Evolutionary conservation across 2,113 vertebrate genomes (phyloP), one percentile per base, ranked within the genome.

Genomic region (Eublepharis macularius): DNA sequence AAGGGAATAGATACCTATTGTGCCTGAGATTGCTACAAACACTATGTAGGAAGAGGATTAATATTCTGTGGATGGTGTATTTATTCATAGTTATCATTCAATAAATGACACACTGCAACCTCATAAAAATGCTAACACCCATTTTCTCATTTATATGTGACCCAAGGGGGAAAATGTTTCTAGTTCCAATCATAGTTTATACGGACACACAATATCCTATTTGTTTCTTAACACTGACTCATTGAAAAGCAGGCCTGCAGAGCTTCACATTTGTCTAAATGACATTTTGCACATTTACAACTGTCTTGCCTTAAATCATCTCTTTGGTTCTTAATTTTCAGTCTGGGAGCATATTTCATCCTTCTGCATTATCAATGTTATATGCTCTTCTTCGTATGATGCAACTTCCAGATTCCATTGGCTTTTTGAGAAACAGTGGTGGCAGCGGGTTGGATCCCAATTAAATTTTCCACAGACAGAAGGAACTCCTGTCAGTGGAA

Each of bases 31-130:
- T 1, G 0, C 85, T 92, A 82, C 49, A 49, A 91, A 83, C 68
- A 74, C 79, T 47, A 93, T 49, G 69, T 51, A 87, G 69, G 66
- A 88, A 60, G n/a, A 87, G 74, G 77, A 93, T 94, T 94, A 91
- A 92, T 88, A 92, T 91, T 89, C 78, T 26, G 13, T 82, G 76
- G 81, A 85, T 87, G 74, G 69, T 70, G 63, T 93, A 92, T 93
- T 95, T 95, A 93, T 91, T 87, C 89, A 65, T 83, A 76, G 76
- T 68, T 89, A 90, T 94, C 89, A 85, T 89, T 95, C 91, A 92
- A n/a, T 66, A 93, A 81, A 14, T 45, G 89, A 88, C 86, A 91
- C 80, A 86, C 79, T 88, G 89, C 81, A 81, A 21, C 83, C 87
- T 76, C 88, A 92, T 85, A 66, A 92, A 96, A 94, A 94, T 92